phyloP scores from a whole-genome alignment of 2,888 invertebrate genomes.

The Spodoptera picta region DNA sequence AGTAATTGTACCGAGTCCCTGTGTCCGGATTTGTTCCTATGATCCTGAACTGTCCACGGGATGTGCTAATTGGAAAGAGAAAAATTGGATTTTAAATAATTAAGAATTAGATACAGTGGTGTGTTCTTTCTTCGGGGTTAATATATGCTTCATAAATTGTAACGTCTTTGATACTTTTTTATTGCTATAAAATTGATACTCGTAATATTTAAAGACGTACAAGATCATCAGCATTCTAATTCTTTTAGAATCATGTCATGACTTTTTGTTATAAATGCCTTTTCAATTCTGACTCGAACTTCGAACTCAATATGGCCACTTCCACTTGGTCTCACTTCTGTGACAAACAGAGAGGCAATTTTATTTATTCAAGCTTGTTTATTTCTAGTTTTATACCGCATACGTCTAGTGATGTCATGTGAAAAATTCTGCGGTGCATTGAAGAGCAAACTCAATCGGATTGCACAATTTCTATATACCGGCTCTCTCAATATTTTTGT shows the following conservation, averaged over 20 bases:
- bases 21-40: slow-evolving; percentile 43
- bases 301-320: no score
- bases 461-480: slow-evolving; percentile 37
- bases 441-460: slow-evolving; percentile 43
- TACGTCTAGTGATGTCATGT: slow-evolving; percentile 1
- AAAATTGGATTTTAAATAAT: slow-evolving; percentile 24
- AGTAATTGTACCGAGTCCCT: slow-evolving; percentile 45
- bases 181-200: no score
- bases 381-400: slow-evolving; percentile 14
- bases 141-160: no score
- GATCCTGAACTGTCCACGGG: slow-evolving; percentile 39
- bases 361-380: slow-evolving; percentile 15
- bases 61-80: slow-evolving; percentile 39
- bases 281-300: no score
- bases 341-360: no score
- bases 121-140: no score
- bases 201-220: no score
- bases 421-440: slow-evolving; percentile 39
- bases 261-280: no score
- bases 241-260: no score
- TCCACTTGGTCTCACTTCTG: no score
- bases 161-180: no score
- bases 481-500: slow-evolving; percentile 14
- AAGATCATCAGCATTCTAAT: no score
- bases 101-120: neutral